Base-by-base conservation (phyloP, 2,797 vertebrate species). In the Rhabdophis nuchalis region DNA sequence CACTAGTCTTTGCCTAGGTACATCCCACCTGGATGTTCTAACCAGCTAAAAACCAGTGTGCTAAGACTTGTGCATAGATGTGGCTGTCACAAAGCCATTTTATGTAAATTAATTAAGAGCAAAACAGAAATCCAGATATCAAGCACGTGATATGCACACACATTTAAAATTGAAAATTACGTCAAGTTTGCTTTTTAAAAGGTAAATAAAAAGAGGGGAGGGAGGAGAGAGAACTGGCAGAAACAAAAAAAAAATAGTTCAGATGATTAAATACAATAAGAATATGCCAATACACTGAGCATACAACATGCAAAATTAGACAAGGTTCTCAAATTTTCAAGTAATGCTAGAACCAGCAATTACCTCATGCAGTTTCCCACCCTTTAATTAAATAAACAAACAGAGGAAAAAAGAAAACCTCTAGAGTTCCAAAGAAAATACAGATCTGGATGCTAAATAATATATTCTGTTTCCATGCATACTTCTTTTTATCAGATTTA, bases 231-330 rank as follows among this genome's bases (percentile, higher is more conserved):
- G 64, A 82, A 87, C 7, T 13, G 41, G 50, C 56, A 85, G 54
- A 7, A 87, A 91, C 1, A 91, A 92, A 82, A 77, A 93, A 93
- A 91, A 56, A 88, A 61, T 13, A 13, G 93, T 91, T 88, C 85
- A 94, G 72, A 85, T 88, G 89, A 94, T 92, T 94, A 94, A 88
- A 94, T 89, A 92, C 9, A 85, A 93, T 7, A 85, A 94, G 91
- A 29, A 86, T 61, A 90, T 91, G 90, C 18, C 60, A 92, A 89
- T 46, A 41, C 0, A 88, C 4, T n/a, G 86, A 88, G 91, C 61
- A 86, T 88, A 91, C 58, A 90, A 92, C 88, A 13, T 23, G 0
- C 58, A 72, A 88, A 88, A 86, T 91, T 92, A 85, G 68, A 86
- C 91, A 94, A 91, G 91, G 91, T 87, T 82, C 86, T 92, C 95